Percentiles rank a stretch among this genome's conserved stretches.
These are phyloP conservation scores for Resseliella maxima DNA, from an alignment of 2,888 invertebrate genomes.

Conservation along the genomic window DNA sequence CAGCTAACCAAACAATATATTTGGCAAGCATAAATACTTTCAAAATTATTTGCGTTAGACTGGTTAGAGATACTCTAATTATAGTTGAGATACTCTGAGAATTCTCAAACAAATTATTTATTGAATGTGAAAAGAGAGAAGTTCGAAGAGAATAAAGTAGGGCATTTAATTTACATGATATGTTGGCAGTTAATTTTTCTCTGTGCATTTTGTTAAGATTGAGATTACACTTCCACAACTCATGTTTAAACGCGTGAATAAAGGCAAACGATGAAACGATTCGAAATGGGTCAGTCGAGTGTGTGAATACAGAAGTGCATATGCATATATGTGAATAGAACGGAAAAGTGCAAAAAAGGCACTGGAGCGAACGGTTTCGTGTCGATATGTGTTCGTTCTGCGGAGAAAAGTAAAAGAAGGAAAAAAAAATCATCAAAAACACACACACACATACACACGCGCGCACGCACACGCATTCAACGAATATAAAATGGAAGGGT, in stretches of 20 bases:
- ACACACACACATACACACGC: neutral
- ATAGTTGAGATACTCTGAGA: too few relatives aligned
- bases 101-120: too few relatives aligned
- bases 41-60: too few relatives aligned
- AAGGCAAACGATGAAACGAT: constrained; percentile 7
- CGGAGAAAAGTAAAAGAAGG: too few relatives aligned
- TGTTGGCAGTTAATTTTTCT: neutral
- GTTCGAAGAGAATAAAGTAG: too few relatives aligned
- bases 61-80: too few relatives aligned
- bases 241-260: neutral
- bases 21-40: too few relatives aligned
- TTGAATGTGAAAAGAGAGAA: neutral
- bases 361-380: constrained; percentile 27
- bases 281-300: constrained; percentile 48
- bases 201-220: too few relatives aligned
- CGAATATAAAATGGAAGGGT: neutral
- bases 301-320: constrained; percentile 43
- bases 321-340: neutral
- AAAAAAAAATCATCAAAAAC: too few relatives aligned
- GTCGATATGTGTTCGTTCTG: too few relatives aligned
- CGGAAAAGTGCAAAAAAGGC: constrained; percentile 46
- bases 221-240: neutral
- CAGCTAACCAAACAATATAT: too few relatives aligned
- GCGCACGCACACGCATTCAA: too few relatives aligned
- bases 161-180: neutral